These are phyloP conservation scores for Vidua chalybeata DNA, from an alignment of 2,113 vertebrate species.

Conservation along the genomic window DNA sequence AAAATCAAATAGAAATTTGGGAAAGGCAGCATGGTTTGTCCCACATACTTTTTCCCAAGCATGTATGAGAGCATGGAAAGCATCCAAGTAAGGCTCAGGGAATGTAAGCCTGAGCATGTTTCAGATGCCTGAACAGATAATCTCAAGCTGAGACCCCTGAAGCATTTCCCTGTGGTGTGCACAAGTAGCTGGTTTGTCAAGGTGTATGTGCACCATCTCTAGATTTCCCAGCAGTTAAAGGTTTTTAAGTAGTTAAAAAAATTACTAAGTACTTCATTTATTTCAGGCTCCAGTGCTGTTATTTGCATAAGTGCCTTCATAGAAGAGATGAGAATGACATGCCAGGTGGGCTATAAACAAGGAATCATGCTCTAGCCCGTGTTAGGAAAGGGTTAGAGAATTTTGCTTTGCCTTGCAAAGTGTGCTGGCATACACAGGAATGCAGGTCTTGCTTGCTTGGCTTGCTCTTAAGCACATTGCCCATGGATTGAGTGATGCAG, in stretches of 20 bases:
- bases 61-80: neutral
- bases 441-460: neutral
- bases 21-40: neutral
- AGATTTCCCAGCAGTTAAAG: neutral
- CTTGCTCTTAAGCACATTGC: neutral
- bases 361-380: neutral
- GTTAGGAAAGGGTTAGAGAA: neutral
- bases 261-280: neutral
- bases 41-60: neutral
- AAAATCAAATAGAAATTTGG: neutral
- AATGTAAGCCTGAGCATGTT: conserved; percentile 1
- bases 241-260: neutral
- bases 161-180: neutral
- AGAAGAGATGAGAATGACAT: neutral
- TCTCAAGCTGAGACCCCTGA: neutral
- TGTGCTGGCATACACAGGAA: neutral
- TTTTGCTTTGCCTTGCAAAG: neutral
- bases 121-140: conserved; percentile 29
- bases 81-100: neutral
- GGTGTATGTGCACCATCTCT: neutral
- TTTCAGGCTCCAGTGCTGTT: neutral
- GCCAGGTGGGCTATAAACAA: neutral
- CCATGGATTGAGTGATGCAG: neutral
- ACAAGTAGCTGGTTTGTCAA: neutral
- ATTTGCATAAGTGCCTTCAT: neutral